Percentiles rank a stretch among this genome's conserved stretches.
phyloP scores from a whole-genome alignment of 1,140 invertebrate genomes.

The Drosophila erecta region DNA sequence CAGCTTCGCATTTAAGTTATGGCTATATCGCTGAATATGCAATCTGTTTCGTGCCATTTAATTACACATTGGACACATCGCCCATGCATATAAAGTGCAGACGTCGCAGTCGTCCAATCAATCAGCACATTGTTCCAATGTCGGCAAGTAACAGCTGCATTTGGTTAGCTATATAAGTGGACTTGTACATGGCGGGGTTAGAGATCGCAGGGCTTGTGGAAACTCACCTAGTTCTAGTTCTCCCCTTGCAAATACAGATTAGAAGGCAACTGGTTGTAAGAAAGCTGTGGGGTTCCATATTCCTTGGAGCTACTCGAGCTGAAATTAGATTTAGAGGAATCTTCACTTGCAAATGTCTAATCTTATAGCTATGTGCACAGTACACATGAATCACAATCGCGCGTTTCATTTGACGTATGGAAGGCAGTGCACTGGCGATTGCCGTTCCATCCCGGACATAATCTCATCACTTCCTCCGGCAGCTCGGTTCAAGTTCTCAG shows the following conservation, averaged over 20 bases:
- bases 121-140: slow-evolving; percentile 41
- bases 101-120: slow-evolving; percentile 36
- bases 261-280: too few relatives aligned
- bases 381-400: slow-evolving; percentile 30
- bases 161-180: slow-evolving; percentile 13
- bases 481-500: slow-evolving; percentile 20
- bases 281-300: too few relatives aligned
- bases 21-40: slow-evolving; percentile 10
- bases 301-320: background rate
- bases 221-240: background rate
- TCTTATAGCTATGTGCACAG: background rate
- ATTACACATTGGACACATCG: slow-evolving; percentile 21
- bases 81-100: slow-evolving; percentile 34
- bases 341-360: background rate
- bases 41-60: slow-evolving; percentile 24
- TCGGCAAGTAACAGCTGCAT: slow-evolving; percentile 12
- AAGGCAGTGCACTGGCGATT: slow-evolving; percentile 2
- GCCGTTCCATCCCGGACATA: slow-evolving; percentile 24
- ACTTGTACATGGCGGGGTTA: slow-evolving; percentile 6
- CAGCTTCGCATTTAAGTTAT: background rate
- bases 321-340: background rate
- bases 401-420: slow-evolving; percentile 4
- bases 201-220: background rate
- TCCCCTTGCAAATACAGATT: background rate
- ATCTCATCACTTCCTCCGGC: slow-evolving; percentile 26